These are phyloP conservation scores for Drosophila neotestacea DNA, from an alignment of 2,888 invertebrate genomes.

Conservation along the genomic window DNA sequence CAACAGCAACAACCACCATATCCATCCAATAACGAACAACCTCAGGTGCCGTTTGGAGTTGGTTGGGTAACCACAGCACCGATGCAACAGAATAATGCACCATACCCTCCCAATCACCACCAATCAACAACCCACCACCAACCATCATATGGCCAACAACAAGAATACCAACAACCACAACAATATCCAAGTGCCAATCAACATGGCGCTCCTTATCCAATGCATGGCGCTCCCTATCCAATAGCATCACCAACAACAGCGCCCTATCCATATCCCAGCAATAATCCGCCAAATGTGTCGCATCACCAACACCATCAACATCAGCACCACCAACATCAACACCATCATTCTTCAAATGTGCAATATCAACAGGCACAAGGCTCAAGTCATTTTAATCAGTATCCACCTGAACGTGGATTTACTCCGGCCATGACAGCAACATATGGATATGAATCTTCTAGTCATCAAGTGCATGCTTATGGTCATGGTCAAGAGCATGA, in stretches of 20 bases:
- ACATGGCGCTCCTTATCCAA: conserved; percentile 55
- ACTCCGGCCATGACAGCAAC: conserved; percentile 67
- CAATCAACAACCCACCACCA: conserved; percentile 4
- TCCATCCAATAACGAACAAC: conserved; percentile 58
- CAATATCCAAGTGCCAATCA: conserved; percentile 54
- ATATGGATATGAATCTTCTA: conserved; percentile 64
- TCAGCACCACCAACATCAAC: conserved; percentile 15
- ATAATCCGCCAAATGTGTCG: conserved; percentile 7
- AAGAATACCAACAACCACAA: conserved; percentile 31
- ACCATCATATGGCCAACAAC: conserved; percentile 39
- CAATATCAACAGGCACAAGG: conserved; percentile 37
- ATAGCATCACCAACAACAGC: conserved; percentile 20
- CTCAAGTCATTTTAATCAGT: conserved; percentile 41
- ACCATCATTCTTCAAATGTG: conserved; percentile 15
- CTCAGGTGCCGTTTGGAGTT: conserved; percentile 83
- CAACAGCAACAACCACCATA: conserved; percentile 64
- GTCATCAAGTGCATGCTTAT: conserved; percentile 72
- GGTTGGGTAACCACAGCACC: conserved; percentile 78
- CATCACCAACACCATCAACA: conserved; percentile 28
- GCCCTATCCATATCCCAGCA: conserved; percentile 58
- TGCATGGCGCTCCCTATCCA: conserved; percentile 53
- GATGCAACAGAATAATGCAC: conserved; percentile 65
- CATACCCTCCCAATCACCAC: conserved; percentile 51
- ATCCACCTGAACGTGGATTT: conserved; percentile 65
- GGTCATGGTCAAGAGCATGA: conserved; percentile 74